Evolutionary conservation across 2,113 vertebrate species (phyloP), one percentile per base, ranked within the genome.

Genomic region (Charadrius vociferus): DNA sequence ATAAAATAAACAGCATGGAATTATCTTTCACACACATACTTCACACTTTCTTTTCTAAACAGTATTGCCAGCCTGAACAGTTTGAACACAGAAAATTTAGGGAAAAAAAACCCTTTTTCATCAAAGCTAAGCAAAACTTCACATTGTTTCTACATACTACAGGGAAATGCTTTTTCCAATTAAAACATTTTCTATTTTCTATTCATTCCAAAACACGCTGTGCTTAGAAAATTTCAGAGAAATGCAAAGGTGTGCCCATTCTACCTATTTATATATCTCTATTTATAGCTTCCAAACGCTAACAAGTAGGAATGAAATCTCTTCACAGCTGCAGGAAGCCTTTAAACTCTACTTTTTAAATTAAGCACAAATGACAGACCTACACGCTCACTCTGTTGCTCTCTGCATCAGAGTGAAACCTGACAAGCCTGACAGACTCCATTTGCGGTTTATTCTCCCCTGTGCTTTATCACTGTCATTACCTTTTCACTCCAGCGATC

Each of bases 401-500:
- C 71, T 73, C 91, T 81, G 79, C 49, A 20, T 88, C 79, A 94
- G 34, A 73, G 74, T 6, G 10, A 70, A 96, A 83, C 85, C 45
- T 78, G 97, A 95, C 93, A 84, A 88, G 90, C 90, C 70, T 92
- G 95, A 96, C 94, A 96, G 86, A 37, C 84, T 93, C 88, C 79
- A 81, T 88, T 53, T 45, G 72, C 34, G 59, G 12, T 23, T 39
- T n/a, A 30, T 30, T 3, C 59, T 53, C 53, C 55, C 14, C 58
- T 4, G 39, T 32, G 72, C 45, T 87, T 20, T 87, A 74, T 80
- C 95, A 17, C 68, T 55, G 84, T 14, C 80, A 49, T 77, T 75
- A 72, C 73, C 74, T 80, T 58, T 81, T 59, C 91, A 79, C 78
- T 43, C 37, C 5, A 36, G 78, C 1, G 75, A 74, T 49, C 4